phyloP scores from a whole-genome alignment of 2,113 vertebrate species.

The Butastur rufipennis region DNA sequence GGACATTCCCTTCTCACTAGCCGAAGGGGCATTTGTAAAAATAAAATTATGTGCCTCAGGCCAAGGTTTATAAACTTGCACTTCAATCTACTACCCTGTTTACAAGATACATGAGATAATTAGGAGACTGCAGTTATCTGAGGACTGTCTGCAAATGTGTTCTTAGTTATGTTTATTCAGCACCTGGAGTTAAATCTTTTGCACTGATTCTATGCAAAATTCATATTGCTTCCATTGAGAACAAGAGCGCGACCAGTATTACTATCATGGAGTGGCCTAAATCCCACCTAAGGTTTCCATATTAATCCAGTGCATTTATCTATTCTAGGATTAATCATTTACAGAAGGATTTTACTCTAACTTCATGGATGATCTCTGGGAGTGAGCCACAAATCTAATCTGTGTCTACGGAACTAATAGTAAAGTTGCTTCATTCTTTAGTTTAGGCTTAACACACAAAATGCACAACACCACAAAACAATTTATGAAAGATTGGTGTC shows the following conservation, averaged over 20 bases:
- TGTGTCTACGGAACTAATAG: neutral
- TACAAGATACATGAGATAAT: neutral
- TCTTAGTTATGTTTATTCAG: neutral
- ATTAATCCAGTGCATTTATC: neutral
- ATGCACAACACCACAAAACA: neutral
- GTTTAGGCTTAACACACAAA: neutral
- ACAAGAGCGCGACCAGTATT: neutral
- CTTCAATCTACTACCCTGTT: neutral
- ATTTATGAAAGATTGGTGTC: neutral
- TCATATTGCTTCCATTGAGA: neutral
- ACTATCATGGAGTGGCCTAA: neutral
- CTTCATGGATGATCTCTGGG: neutral
- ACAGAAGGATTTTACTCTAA: neutral
- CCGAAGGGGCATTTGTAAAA: neutral
- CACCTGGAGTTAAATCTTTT: neutral
- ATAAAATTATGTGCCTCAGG: neutral
- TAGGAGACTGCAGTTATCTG: neutral
- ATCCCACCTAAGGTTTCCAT: neutral
- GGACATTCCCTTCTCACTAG: neutral
- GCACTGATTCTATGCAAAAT: neutral
- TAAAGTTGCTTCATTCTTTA: neutral
- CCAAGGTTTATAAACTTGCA: neutral
- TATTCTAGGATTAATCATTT: neutral
- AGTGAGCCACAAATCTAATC: neutral
- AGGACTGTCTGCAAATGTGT: neutral